Evolutionary conservation across 2,888 invertebrate species (phyloP).

Genomic region (Strigamia crassipes): DNA sequence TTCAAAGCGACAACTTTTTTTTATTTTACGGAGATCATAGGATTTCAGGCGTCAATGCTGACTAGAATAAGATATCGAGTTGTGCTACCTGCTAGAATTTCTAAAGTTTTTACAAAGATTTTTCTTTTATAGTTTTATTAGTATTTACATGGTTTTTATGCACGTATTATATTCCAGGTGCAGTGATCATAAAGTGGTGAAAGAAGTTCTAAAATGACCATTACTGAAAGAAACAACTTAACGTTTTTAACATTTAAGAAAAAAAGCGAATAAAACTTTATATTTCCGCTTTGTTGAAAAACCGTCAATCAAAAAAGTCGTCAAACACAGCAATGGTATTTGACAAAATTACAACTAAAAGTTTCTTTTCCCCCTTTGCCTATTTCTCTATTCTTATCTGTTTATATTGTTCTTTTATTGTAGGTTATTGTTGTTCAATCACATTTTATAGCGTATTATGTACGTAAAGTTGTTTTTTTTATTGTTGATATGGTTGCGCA

Average conservation of each 20-base stretch:
- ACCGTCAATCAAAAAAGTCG: background rate
- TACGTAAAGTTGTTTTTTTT: too few species aligned
- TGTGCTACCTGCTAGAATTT: background rate
- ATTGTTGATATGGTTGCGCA: too few species aligned
- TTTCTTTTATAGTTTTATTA: background rate
- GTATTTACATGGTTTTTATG: background rate
- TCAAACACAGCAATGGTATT: background rate
- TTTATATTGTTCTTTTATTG: background rate
- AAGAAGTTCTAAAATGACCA: too few species aligned
- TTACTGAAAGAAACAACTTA: background rate
- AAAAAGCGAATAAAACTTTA: background rate
- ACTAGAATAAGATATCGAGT: background rate
- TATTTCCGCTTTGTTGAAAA: background rate
- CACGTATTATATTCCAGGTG: too few species aligned
- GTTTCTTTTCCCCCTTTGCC: background rate
- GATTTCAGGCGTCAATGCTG: background rate
- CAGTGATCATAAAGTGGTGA: too few species aligned
- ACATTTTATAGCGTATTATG: too few species aligned
- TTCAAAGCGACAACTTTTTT: background rate
- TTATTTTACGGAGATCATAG: background rate
- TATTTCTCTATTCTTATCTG: background rate
- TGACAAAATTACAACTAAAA: background rate
- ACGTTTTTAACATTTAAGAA: background rate
- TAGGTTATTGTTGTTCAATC: too few species aligned
- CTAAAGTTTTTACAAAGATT: background rate